Evolutionary conservation across 1,140 invertebrate genomes (phyloP).

Genomic region (Oscheius sp.): DNA sequence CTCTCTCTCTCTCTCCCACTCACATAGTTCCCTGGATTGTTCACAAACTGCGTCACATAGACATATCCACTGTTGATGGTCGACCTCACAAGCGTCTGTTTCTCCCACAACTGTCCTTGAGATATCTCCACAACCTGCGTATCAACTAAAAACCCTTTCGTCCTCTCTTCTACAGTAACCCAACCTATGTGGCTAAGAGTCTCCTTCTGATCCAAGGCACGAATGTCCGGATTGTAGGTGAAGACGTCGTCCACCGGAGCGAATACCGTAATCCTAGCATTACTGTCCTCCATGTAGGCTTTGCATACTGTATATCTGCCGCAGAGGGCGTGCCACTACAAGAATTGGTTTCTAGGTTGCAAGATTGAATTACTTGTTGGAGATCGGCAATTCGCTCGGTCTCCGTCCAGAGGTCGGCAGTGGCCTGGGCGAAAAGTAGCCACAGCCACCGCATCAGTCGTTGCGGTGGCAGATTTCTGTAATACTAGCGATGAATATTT

Average conservation of each 20-base stretch:
- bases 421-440: not conserved
- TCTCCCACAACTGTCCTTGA: constrained; percentile 54
- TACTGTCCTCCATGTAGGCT: constrained; percentile 60
- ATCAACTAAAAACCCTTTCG: constrained; percentile 50
- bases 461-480: not conserved
- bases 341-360: not conserved
- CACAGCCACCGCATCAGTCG: not conserved
- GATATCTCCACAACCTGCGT: constrained; percentile 56
- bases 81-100: constrained; percentile 58
- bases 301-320: constrained; percentile 54
- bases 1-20: too few relatives aligned
- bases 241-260: constrained; percentile 61
- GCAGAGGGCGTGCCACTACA: constrained; percentile 57
- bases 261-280: constrained; percentile 58
- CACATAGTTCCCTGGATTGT: constrained; percentile 61
- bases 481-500: not conserved
- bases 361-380: constrained; percentile 47
- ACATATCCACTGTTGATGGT: constrained; percentile 60
- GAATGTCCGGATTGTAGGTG: constrained; percentile 59
- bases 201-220: constrained; percentile 60
- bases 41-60: constrained; percentile 61
- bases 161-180: constrained; percentile 7
- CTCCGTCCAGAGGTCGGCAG: constrained; percentile 55
- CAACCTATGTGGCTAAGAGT: constrained; percentile 54
- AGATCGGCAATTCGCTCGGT: constrained; percentile 58